Base-by-base conservation (phyloP, 2,888 invertebrate species). In the Conus canariensis region DNA sequence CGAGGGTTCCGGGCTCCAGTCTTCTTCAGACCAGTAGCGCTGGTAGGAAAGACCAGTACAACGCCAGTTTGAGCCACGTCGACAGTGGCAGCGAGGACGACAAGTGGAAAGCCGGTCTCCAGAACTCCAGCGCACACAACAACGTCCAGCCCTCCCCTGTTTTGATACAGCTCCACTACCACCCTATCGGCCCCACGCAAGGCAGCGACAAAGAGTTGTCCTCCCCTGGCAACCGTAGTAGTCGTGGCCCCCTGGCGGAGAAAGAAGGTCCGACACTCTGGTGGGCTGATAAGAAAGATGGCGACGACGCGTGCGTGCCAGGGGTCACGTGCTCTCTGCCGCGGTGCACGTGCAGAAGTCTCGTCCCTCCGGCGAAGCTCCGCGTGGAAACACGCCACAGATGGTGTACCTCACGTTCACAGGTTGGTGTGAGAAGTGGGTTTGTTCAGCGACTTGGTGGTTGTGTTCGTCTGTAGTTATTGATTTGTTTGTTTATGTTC, bases 361-460 rank as follows among this genome's bases (percentile, higher is more conserved):
- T 45, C 12, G 19, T 7, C 16, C 90, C 91, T 25, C 91, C 91
- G 0, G 85, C 22, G 6, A 45, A 56, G 19, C 67, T 91, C n/a
- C 7, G 58, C 10, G 58, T 60, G 60, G 8, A 9, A 85, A 89
- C 59, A 85, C 88, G 9, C 92, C 92, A 19, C 91, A 92, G 87
- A 88, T 92, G 22, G 86, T 92, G 25, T 91, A 89, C 80, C 67
- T 92, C 19, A 88, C 92, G 0, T 45, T 91, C n/a, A 85, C 60
- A 60, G 86, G 86, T 86, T 19, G 25, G 85, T 60, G 19, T 16
- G 56, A 82, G 19, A 30, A 82, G 56, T 10, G 82, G 82, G 16
- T 82, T 45, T 45, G 4, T 45, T 45, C 2, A 45, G 45, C 3
- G 45, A 45, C 45, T 45, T 45, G 45, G 45, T 45, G 45, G 45